Conservation (phyloP, 2,797 vertebrate species). For the Columba guinea region DNA sequence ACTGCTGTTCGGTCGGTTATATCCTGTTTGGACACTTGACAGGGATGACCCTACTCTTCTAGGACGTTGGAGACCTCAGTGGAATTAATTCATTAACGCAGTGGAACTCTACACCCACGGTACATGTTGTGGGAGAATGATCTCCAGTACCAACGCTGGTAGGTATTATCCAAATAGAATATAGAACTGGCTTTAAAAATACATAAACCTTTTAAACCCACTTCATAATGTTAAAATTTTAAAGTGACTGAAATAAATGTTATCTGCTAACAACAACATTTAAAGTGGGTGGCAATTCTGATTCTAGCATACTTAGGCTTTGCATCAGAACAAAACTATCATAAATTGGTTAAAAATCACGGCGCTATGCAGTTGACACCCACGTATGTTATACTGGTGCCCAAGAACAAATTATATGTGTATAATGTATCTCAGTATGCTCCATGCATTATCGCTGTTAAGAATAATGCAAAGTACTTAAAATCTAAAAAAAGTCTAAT, state of each 20-base stretch:
- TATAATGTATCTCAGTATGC: neutral
- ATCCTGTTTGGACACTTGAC: neutral
- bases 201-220: constrained; percentile 1
- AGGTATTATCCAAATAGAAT: neutral
- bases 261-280: constrained; percentile 40
- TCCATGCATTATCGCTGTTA: neutral
- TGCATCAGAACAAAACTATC: constrained; percentile 57
- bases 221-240: constrained; percentile 5
- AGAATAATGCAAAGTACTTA: constrained; percentile 19
- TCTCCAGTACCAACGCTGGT: neutral
- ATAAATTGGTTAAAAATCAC: constrained; percentile 61
- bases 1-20: neutral
- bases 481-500: neutral
- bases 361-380: constrained; percentile 22
- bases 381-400: constrained; percentile 30
- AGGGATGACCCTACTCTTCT: neutral
- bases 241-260: constrained; percentile 45
- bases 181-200: constrained; percentile 14
- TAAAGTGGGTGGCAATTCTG: constrained; percentile 46
- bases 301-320: constrained; percentile 36
- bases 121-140: neutral
- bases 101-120: neutral
- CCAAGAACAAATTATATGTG: constrained; percentile 54
- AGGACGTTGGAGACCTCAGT: neutral
- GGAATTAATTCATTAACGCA: neutral